phyloP scores from a whole-genome alignment of 2,113 vertebrate genomes.

The Furnarius figulus region DNA sequence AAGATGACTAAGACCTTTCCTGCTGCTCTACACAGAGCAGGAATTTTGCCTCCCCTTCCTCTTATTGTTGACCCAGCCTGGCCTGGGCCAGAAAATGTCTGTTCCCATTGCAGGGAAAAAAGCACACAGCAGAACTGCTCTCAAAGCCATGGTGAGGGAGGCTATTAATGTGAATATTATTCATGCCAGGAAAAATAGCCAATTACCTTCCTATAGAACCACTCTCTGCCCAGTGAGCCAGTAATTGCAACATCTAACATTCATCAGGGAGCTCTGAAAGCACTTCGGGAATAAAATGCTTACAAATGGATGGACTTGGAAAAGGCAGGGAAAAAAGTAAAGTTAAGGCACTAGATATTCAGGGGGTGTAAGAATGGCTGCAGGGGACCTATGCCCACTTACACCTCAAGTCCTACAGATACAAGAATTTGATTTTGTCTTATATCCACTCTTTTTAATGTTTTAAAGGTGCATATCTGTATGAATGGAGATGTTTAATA shows the following conservation, averaged over 20 bases:
- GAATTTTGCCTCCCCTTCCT: not conserved
- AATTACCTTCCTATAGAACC: slow-evolving; percentile 51
- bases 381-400: not conserved
- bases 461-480: not conserved
- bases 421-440: not conserved
- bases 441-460: not conserved
- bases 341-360: not conserved
- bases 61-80: not conserved
- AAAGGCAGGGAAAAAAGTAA: not conserved
- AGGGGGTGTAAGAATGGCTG: not conserved
- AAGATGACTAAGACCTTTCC: not conserved
- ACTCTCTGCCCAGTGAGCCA: slow-evolving; percentile 41
- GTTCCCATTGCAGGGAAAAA: not conserved
- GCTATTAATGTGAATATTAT: slow-evolving; percentile 43
- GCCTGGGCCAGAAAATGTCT: not conserved
- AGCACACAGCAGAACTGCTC: not conserved
- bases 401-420: not conserved
- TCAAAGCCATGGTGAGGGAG: not conserved
- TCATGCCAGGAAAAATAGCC: slow-evolving; percentile 64
- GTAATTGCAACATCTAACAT: slow-evolving; percentile 45
- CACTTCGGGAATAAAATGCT: not conserved
- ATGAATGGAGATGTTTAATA: not conserved
- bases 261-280: slow-evolving; percentile 25
- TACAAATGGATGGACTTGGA: not conserved
- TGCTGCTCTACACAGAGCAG: not conserved